Evolutionary conservation across 2,797 vertebrate species (phyloP).

Genomic region (Sebastolobus altivelis): DNA sequence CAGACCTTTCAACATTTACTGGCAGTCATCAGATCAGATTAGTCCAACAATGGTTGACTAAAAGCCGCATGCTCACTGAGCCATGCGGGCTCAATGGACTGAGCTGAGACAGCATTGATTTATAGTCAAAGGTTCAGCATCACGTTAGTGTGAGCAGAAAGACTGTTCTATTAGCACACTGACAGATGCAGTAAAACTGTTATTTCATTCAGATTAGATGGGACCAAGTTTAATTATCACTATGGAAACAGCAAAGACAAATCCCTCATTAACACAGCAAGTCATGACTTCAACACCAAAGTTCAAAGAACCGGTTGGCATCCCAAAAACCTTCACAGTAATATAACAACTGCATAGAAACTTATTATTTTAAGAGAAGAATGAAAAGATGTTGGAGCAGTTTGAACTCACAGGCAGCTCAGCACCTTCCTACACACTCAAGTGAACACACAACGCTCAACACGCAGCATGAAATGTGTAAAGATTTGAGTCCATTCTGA

Average conservation of each 20-base stretch:
- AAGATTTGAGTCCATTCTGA: background rate
- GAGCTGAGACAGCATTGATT: conserved; percentile 17
- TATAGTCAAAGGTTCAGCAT: conserved; percentile 2
- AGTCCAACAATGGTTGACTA: background rate
- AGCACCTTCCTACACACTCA: background rate
- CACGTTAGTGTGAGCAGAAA: background rate
- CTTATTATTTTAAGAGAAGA: background rate
- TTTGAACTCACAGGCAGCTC: background rate
- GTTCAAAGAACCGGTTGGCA: background rate
- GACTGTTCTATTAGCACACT: background rate
- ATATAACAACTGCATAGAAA: background rate
- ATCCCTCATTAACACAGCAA: background rate
- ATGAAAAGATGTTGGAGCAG: background rate
- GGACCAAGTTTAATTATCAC: background rate
- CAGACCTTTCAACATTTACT: background rate
- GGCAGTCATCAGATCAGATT: background rate
- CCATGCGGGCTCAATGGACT: conserved; percentile 3
- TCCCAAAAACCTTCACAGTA: background rate
- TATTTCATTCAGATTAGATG: background rate
- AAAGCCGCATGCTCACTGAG: conserved; percentile 9
- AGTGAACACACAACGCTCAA: background rate
- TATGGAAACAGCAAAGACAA: background rate
- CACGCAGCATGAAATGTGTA: background rate
- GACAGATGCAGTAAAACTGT: background rate
- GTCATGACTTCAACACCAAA: background rate